Conservation (phyloP, 2,797 vertebrate genomes). For the Craterocephalus amniculus region DNA sequence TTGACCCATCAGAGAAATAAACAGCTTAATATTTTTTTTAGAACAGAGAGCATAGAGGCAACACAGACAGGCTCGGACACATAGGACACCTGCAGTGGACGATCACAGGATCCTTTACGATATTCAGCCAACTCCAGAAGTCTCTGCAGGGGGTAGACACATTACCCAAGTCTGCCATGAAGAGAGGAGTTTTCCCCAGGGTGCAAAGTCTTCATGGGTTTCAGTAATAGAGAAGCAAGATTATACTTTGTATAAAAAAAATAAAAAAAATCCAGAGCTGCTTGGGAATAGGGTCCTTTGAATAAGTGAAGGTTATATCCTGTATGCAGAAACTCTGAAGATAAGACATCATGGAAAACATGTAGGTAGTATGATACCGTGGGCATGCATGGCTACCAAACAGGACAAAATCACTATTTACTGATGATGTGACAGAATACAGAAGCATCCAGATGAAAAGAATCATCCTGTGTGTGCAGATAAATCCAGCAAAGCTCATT, state of each 20-base stretch:
- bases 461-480: too few species aligned
- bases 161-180: neutral
- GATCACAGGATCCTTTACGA: neutral
- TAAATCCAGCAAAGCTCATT: neutral
- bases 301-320: neutral
- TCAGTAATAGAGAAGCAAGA: neutral
- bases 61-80: neutral
- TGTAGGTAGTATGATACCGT: neutral
- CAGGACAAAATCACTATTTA: neutral
- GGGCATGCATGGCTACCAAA: neutral
- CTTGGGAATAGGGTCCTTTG: neutral
- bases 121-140: neutral
- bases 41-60: neutral
- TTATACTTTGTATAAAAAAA: neutral
- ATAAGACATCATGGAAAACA: neutral
- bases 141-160: neutral
- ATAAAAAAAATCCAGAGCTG: neutral
- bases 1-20: too few species aligned
- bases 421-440: neutral
- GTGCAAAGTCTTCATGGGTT: neutral
- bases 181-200: neutral
- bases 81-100: neutral
- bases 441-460: neutral
- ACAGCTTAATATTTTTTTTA: neutral
- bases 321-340: neutral